Conservation (phyloP, 1,140 invertebrate genomes). For the Brachionus paranguensis region DNA sequence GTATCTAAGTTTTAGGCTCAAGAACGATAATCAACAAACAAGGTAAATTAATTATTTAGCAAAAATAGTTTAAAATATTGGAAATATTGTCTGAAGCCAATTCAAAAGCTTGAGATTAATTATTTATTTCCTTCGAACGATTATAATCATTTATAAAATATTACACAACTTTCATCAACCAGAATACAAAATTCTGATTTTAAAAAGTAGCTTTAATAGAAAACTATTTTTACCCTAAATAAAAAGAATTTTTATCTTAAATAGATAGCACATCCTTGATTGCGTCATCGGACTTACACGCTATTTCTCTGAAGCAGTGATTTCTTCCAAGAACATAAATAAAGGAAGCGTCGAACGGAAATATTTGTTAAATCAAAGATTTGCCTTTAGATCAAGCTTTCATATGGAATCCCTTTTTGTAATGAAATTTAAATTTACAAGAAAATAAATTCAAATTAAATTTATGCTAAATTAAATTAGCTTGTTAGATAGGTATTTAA, state of each 20-base stretch:
- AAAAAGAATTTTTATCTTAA: neutral
- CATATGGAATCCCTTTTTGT: neutral
- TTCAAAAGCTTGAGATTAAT: neutral
- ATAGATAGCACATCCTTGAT: neutral
- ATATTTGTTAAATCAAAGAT: neutral
- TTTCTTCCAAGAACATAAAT: neutral
- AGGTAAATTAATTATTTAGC: neutral
- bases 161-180: neutral
- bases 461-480: neutral
- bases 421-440: neutral
- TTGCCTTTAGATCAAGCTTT: neutral
- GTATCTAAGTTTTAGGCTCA: neutral
- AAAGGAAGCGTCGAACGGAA: neutral
- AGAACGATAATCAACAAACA: neutral
- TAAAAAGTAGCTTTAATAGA: neutral
- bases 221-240: neutral
- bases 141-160: neutral
- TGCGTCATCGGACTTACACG: neutral
- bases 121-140: neutral
- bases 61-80: neutral
- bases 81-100: neutral
- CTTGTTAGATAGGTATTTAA: neutral
- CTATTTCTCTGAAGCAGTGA: neutral
- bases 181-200: neutral
- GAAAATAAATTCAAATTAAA: neutral